phyloP scores from a whole-genome alignment of 2,888 invertebrate species.

The Andrena fulva region DNA sequence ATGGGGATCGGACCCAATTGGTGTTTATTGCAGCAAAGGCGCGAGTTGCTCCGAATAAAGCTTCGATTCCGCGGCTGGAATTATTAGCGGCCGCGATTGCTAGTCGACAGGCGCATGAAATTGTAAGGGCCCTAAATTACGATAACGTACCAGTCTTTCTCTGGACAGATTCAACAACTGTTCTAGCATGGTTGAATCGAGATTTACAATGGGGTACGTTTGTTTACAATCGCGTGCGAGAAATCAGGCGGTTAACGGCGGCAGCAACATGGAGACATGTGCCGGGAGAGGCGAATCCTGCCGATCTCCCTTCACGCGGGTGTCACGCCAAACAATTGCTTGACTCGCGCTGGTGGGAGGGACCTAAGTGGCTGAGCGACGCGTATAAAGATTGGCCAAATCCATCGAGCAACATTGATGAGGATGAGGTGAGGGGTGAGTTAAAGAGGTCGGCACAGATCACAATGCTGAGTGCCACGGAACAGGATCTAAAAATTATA shows the following conservation, averaged over 20 bases:
- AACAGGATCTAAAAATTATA: not conserved
- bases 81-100: no score
- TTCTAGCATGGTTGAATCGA: slow-evolving; percentile 67
- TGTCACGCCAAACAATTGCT: no score
- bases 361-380: not conserved
- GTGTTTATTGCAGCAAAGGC: no score
- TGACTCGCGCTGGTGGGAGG: slow-evolving; percentile 28
- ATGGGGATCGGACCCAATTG: no score
- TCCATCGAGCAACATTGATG: not conserved
- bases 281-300: slow-evolving; percentile 76
- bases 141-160: no score
- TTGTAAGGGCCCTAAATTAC: no score
- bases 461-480: no score
- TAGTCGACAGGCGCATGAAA: no score
- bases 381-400: slow-evolving; percentile 7
- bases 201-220: slow-evolving; percentile 43
- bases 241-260: slow-evolving; percentile 66
- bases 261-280: slow-evolving; percentile 69
- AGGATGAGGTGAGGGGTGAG: not conserved
- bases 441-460: not conserved
- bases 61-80: no score
- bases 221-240: slow-evolving; percentile 49
- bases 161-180: slow-evolving; percentile 69
- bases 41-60: no score
- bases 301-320: slow-evolving; percentile 73